Conservation (phyloP, 2,797 vertebrate genomes). For the Sebastes paucispinis region DNA sequence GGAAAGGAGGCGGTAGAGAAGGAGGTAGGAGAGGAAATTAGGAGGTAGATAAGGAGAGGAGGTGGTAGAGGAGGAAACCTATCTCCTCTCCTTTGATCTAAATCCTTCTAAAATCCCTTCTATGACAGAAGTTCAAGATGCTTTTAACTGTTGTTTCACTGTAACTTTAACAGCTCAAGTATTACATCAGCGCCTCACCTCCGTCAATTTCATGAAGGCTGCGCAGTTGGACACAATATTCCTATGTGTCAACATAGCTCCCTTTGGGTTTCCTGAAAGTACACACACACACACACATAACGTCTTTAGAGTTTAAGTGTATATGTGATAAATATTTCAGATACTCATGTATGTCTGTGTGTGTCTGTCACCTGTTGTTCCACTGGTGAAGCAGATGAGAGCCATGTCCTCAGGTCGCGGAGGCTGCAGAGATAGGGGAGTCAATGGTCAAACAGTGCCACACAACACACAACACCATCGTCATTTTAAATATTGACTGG, state of each 20-base stretch:
- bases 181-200: slow-evolving; percentile 76
- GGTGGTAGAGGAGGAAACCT: background rate
- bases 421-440: slow-evolving; percentile 74
- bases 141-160: background rate
- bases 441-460: background rate
- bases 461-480: background rate
- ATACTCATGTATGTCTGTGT: background rate
- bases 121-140: background rate
- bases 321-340: background rate
- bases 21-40: background rate
- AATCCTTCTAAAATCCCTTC: background rate
- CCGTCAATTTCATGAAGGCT: slow-evolving; percentile 89
- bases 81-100: background rate
- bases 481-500: background rate
- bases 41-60: background rate
- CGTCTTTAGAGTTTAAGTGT: background rate
- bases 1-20: too few species aligned
- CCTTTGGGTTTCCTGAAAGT: slow-evolving; percentile 89
- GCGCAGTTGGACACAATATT: slow-evolving; percentile 94
- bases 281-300: background rate
- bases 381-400: slow-evolving; percentile 92
- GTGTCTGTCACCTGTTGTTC: slow-evolving; percentile 86
- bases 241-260: slow-evolving; percentile 91
- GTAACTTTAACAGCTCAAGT: background rate
- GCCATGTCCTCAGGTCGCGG: slow-evolving; percentile 88